A percentile compares a stretch with the other conserved stretches of the same genome.
Evolutionary conservation across 2,888 invertebrate species (phyloP).

Genomic region (Dione juno): DNA sequence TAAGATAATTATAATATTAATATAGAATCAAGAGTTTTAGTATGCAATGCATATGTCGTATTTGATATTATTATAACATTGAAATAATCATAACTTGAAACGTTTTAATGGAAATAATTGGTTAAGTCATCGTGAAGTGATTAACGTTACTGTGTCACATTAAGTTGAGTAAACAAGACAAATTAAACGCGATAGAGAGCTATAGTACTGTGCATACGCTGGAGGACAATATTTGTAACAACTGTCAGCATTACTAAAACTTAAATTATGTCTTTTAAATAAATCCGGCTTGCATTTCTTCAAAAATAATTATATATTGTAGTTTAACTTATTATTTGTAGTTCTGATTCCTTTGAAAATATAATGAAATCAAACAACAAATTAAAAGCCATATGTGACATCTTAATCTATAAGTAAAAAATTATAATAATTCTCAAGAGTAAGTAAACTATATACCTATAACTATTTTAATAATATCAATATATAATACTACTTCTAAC

Average conservation of each 20-base stretch:
- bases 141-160: constrained; percentile 7
- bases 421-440: too few species aligned
- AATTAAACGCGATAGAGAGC: constrained; percentile 2
- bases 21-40: neutral
- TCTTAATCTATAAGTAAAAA: too few species aligned
- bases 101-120: constrained; percentile 17
- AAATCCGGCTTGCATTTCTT: too few species aligned
- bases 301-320: too few species aligned
- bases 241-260: neutral
- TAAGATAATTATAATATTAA: neutral
- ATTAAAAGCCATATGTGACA: too few species aligned
- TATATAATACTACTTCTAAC: neutral
- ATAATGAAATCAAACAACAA: too few species aligned
- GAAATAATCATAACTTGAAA: constrained; percentile 4
- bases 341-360: too few species aligned
- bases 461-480: neutral
- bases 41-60: neutral
- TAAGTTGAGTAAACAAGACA: constrained; percentile 1
- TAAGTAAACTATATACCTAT: too few species aligned
- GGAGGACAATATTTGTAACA: neutral
- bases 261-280: too few species aligned
- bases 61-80: neutral
- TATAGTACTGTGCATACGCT: neutral
- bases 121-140: constrained; percentile 12
- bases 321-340: too few species aligned